A percentile compares a stretch with the other conserved stretches of the same genome.
These are phyloP conservation scores for Cichladusa arquata DNA, from an alignment of 2,113 vertebrate species.

Conservation along the genomic window DNA sequence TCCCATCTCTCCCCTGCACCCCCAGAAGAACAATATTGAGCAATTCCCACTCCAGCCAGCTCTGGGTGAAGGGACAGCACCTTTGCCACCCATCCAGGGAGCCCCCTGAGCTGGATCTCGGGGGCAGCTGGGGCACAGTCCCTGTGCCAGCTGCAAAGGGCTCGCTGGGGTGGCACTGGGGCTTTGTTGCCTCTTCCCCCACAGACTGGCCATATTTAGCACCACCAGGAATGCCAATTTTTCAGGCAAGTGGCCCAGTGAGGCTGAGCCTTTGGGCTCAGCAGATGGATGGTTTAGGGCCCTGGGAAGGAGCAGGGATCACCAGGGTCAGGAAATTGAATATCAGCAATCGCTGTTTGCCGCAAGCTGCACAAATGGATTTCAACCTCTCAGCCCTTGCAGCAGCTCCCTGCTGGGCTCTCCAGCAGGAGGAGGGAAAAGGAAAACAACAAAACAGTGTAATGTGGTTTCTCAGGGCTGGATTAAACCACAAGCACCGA, in stretches of 20 bases:
- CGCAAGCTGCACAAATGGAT: background rate
- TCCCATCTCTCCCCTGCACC: background rate
- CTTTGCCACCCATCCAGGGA: background rate
- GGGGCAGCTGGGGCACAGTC: background rate
- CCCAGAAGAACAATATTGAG: background rate
- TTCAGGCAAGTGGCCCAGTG: background rate
- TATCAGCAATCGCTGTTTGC: background rate
- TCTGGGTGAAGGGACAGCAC: background rate
- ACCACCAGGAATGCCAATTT: background rate
- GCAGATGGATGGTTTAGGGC: background rate
- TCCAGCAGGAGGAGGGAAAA: background rate
- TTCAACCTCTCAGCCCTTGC: background rate
- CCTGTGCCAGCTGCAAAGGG: background rate
- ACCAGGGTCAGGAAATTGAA: background rate
- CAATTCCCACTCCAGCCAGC: background rate
- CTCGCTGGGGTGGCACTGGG: accelerated
- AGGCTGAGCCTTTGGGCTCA: background rate
- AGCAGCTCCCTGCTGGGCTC: background rate
- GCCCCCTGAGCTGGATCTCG: background rate
- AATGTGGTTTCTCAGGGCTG: background rate
- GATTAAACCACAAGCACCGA: background rate
- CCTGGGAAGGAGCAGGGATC: background rate
- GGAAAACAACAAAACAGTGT: background rate
- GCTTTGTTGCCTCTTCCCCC: background rate
- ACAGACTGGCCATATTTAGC: background rate